These are phyloP conservation scores for Macrostomum lignano DNA, from an alignment of 1,140 invertebrate species.

Conservation along the genomic window DNA sequence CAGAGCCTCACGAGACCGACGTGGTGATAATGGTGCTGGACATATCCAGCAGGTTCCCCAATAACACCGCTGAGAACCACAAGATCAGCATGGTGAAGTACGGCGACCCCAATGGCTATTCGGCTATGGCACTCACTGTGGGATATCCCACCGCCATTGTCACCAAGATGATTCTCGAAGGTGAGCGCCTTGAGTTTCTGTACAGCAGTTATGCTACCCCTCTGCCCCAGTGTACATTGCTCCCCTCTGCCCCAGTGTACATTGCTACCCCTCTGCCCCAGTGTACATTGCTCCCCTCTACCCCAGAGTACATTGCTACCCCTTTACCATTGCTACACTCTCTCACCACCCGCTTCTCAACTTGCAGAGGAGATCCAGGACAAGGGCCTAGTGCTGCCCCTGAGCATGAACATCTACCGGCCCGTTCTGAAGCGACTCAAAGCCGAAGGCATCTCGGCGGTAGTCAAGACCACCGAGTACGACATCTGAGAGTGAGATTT, in stretches of 20 bases:
- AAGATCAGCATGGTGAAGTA: constrained; percentile 75
- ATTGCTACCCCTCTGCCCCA: no score
- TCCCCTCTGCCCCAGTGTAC: no score
- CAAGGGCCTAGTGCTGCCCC: constrained; percentile 60
- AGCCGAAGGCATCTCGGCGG: constrained; percentile 60
- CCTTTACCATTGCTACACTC: no score
- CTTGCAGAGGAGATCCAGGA: constrained; percentile 72
- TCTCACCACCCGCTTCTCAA: no score
- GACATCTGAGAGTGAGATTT: no score
- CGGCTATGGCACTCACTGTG: constrained; percentile 88
- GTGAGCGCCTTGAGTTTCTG: constrained; percentile 27
- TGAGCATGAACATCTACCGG: constrained; percentile 59
- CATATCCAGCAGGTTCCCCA: constrained; percentile 61
- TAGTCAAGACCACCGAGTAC: no score
- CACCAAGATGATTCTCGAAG: constrained; percentile 79
- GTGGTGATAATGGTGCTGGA: constrained; percentile 73
- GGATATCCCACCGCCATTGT: constrained; percentile 81
- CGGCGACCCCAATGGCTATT: constrained; percentile 50
- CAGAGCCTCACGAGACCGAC: constrained; percentile 55
- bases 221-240: no score
- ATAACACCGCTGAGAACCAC: constrained; percentile 46
- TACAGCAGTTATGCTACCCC: neutral
- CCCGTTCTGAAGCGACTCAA: constrained; percentile 54
- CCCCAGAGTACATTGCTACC: no score
- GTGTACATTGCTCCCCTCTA: no score